phyloP scores from a whole-genome alignment of 2,797 vertebrate species.

The Knipowitschia caucasica region DNA sequence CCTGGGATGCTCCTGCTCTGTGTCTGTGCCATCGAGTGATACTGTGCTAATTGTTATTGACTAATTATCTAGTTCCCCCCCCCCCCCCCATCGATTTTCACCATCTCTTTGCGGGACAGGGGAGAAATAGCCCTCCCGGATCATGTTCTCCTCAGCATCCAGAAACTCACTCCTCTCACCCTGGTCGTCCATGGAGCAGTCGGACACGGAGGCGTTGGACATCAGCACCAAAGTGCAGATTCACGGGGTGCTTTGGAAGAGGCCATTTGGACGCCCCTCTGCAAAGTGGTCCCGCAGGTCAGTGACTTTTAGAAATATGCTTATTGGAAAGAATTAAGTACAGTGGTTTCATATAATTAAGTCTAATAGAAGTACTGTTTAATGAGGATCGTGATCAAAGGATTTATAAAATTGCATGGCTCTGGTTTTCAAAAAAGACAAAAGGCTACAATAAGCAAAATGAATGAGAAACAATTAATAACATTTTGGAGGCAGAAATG shows the following conservation, averaged over 20 bases:
- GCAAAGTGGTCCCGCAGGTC: conserved; percentile 97
- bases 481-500: too few species aligned
- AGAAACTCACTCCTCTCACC: conserved; percentile 82
- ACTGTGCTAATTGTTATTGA: conserved; percentile 44
- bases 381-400: too few species aligned
- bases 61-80: conserved; percentile 31
- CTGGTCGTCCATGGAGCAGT: conserved; percentile 89
- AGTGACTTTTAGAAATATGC: conserved; percentile 15
- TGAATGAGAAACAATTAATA: too few species aligned
- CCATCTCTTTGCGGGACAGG: conserved; percentile 29
- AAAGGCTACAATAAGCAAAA: too few species aligned
- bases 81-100: conserved; percentile 35
- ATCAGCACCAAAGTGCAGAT: conserved; percentile 98
- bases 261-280: conserved; percentile 89
- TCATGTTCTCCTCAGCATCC: conserved; percentile 89
- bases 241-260: conserved; percentile 94
- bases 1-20: conserved; percentile 49
- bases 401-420: too few species aligned
- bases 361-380: too few species aligned
- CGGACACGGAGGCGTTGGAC: conserved; percentile 86
- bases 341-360: too few species aligned
- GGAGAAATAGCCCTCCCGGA: conserved; percentile 46
- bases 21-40: conserved; percentile 22
- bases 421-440: too few species aligned
- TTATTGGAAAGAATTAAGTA: neutral